Base-by-base conservation (phyloP, 1,140 invertebrate genomes). In the Dreissena rostriformis region DNA sequence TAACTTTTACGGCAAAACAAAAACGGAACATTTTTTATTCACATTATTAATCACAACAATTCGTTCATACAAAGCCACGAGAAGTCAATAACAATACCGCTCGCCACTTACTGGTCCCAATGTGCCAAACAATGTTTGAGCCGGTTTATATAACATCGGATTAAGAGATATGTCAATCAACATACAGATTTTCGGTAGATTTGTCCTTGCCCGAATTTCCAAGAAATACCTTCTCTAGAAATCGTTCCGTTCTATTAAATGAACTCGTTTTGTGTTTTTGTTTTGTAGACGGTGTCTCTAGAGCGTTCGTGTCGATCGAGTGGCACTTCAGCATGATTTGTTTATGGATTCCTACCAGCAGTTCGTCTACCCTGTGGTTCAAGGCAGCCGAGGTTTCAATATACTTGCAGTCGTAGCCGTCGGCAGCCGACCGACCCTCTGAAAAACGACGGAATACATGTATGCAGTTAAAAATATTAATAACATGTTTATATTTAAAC, bases 351-450 rank as follows among this genome's bases (percentile, higher is more conserved):
- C 97, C 97, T 0, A 97, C 96, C 11, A 97, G 93, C 0, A 97
- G 93, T 85, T 97, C 96, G 88, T 97, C 96, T 1, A 97, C 96
- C 88, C 97, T 96, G 88, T 97, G 96, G 80, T 96, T 96, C 52
- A 97, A 93, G 0, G 96, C 96, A 7, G 96, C 96, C 0, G 96
- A 97, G 0, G 96, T 96, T 91, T 97, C 97, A 87, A 97, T 97
- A 89, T 96, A 97, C 90, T 97, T 97, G 90, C 96, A 96, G 49
- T 95, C 95, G 86, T 96, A 96, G n/a, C 94, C 95, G 84, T 95
- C 95, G 11, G 96, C 96, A 71, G 97, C 88, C 5, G 67, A 51
- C 71, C 86, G 87, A 14, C 86, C 92, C 57, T 93, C 92, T 93
- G 88, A 28, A 87, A 87, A 39, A 39, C 4, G 39, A 39, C 39